Percentiles rank a stretch among this genome's conserved stretches.
phyloP scores from a whole-genome alignment of 2,113 vertebrate species.

The Gymnocephalus cernua region DNA sequence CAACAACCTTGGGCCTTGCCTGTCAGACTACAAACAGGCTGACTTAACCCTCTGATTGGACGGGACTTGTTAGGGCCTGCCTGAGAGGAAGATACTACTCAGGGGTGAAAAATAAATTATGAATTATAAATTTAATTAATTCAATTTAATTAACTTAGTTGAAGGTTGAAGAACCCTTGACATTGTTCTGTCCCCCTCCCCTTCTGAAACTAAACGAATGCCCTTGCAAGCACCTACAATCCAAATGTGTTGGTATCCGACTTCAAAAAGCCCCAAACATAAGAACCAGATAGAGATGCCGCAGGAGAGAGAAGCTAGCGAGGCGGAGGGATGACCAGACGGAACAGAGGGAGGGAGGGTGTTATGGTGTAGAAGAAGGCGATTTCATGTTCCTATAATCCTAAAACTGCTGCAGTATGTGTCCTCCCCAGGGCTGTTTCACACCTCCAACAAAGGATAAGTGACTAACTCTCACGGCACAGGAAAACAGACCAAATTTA shows the following conservation, averaged over 20 bases:
- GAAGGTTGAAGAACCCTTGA: not conserved
- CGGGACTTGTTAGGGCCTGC: not conserved
- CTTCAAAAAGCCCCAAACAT: slow-evolving; percentile 25
- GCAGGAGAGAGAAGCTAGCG: slow-evolving; percentile 14
- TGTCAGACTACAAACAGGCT: not conserved
- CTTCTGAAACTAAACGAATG: not conserved
- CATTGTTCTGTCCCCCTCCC: not conserved
- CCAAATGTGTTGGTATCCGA: not conserved
- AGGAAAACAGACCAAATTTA: slow-evolving; percentile 39
- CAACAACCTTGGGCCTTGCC: not conserved
- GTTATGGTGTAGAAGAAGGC: slow-evolving; percentile 58
- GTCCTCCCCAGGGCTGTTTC: slow-evolving; percentile 63
- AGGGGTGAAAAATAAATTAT: not conserved
- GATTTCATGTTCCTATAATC: slow-evolving; percentile 73
- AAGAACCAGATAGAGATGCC: slow-evolving; percentile 3
- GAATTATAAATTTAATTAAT: not conserved
- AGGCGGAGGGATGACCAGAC: slow-evolving; percentile 30
- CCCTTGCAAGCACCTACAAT: not conserved
- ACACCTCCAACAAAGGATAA: slow-evolving; percentile 69
- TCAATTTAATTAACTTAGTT: not conserved
- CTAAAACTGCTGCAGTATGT: slow-evolving; percentile 52
- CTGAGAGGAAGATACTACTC: not conserved
- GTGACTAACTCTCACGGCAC: slow-evolving; percentile 46
- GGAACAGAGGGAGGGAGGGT: slow-evolving; percentile 26
- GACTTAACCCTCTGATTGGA: not conserved